Conservation (phyloP, 2,797 vertebrate genomes). For the Ataeniobius toweri region DNA sequence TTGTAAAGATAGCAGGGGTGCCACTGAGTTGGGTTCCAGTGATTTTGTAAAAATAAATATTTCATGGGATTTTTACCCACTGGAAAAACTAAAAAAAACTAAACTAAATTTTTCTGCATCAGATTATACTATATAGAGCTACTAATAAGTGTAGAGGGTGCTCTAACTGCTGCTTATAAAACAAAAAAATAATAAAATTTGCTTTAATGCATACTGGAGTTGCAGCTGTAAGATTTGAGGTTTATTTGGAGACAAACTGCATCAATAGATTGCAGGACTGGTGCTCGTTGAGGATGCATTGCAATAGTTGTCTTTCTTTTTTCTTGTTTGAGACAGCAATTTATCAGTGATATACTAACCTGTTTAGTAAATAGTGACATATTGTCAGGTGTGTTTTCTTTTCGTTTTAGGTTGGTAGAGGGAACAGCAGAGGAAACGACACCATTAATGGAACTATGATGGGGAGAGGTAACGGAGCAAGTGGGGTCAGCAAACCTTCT, state of each 20-base stretch:
- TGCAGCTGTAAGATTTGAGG: background rate
- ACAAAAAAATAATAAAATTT: background rate
- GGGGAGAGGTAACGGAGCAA: constrained; percentile 54
- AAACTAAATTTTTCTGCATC: too few relatives aligned
- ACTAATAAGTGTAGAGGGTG: background rate
- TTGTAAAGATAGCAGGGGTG: background rate
- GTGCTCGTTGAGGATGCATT: background rate
- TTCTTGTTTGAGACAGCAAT: constrained; percentile 4
- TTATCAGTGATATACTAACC: background rate
- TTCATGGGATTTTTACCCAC: background rate
- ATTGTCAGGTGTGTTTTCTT: background rate
- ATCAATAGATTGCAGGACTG: background rate
- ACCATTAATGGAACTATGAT: constrained; percentile 46
- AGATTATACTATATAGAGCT: too few relatives aligned
- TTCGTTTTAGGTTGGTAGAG: constrained; percentile 60
- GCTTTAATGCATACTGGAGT: background rate
- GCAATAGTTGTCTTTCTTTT: background rate
- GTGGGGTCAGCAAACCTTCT: constrained; percentile 56
- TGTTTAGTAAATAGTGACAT: background rate
- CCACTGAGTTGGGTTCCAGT: too few relatives aligned
- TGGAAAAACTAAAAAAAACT: too few relatives aligned
- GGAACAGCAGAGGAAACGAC: constrained; percentile 64
- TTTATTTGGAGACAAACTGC: background rate
- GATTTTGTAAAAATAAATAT: background rate
- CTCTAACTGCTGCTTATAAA: background rate